These are phyloP conservation scores for Hemiscyllium ocellatum DNA, from an alignment of 2,113 vertebrate species.

Conservation along the genomic window DNA sequence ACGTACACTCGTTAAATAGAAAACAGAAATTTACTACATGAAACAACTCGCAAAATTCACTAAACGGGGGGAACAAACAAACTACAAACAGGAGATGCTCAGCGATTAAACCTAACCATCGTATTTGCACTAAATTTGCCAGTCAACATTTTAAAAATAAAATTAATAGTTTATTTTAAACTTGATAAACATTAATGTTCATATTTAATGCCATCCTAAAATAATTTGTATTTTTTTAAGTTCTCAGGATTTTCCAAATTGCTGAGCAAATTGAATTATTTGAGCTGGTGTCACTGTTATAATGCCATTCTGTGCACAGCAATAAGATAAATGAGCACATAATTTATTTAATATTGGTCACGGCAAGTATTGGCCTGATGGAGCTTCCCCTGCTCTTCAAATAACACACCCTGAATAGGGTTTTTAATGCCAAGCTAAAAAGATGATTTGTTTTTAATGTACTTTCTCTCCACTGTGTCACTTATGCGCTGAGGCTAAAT, in stretches of 20 bases:
- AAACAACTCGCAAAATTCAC: neutral
- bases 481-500: neutral
- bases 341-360: neutral
- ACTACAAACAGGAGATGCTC: neutral
- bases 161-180: neutral
- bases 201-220: neutral
- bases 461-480: neutral
- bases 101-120: neutral
- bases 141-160: neutral
- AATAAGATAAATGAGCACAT: neutral
- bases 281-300: neutral
- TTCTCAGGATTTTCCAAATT: neutral
- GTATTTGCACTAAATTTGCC: neutral
- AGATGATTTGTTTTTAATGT: neutral
- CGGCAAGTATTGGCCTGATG: neutral
- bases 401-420: neutral
- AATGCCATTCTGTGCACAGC: neutral
- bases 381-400: neutral
- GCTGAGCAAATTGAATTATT: neutral
- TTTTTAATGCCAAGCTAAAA: neutral
- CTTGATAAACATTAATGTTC: neutral
- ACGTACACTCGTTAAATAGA: neutral
- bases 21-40: neutral
- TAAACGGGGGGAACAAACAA: neutral
- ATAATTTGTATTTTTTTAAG: neutral